These are phyloP conservation scores for Drosophila teissieri DNA, from an alignment of 1,140 invertebrate genomes.

Conservation along the genomic window DNA sequence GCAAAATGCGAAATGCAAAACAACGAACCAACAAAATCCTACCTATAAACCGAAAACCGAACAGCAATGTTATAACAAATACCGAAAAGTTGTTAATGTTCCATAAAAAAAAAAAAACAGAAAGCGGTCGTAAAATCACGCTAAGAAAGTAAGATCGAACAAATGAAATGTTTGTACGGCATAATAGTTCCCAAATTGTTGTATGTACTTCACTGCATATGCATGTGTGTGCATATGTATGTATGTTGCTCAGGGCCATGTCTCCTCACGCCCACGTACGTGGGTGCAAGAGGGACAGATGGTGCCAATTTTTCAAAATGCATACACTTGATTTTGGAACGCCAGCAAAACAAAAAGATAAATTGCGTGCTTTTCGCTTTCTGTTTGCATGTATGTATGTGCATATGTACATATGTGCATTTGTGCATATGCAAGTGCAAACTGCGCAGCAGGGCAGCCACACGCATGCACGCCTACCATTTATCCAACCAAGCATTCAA, in stretches of 20 bases:
- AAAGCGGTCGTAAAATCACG: conserved; percentile 35
- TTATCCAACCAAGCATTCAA: conserved; percentile 4
- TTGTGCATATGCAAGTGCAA: conserved; percentile 8
- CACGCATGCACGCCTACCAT: conserved; percentile 8
- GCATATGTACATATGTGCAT: background rate
- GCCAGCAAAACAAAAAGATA: conserved; percentile 1
- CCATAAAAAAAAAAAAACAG: conserved; percentile 42
- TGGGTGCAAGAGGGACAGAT: conserved; percentile 3
- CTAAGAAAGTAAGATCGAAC: conserved; percentile 44
- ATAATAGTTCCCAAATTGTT: conserved; percentile 16
- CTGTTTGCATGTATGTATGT: conserved; percentile 15
- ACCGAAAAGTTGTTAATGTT: conserved; percentile 66
- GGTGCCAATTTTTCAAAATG: background rate
- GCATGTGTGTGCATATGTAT: conserved; percentile 16
- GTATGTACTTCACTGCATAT: conserved; percentile 15
- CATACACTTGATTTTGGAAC: conserved; percentile 11
- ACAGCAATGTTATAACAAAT: conserved; percentile 77
- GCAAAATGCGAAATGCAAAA: conserved; percentile 35
- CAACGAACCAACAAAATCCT: conserved; percentile 42
- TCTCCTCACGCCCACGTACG: background rate
- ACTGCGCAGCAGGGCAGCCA: conserved; percentile 35
- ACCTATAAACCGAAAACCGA: conserved; percentile 51
- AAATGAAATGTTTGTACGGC: conserved; percentile 37
- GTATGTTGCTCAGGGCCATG: conserved; percentile 6
- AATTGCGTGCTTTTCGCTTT: conserved; percentile 4